Percentiles rank a stretch among this genome's conserved stretches.
Conservation (phyloP, 1,140 invertebrate species). For the Zaprionus inermis region DNA sequence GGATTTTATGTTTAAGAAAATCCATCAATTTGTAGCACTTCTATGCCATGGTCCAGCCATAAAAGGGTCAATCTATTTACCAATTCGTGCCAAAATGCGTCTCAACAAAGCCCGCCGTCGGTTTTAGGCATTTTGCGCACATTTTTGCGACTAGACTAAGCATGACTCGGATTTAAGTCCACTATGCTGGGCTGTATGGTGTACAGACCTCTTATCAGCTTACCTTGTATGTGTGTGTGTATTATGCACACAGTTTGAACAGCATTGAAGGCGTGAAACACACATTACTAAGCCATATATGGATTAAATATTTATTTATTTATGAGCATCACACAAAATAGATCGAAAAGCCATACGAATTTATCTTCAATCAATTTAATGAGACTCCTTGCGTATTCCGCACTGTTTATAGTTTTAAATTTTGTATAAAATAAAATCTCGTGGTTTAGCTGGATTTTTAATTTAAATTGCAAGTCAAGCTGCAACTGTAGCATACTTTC, state of each 20-base stretch:
- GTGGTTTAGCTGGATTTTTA: not conserved
- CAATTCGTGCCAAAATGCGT: slow-evolving; percentile 59
- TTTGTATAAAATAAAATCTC: not conserved
- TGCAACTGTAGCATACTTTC: slow-evolving; percentile 36
- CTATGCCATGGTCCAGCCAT: slow-evolving; percentile 13
- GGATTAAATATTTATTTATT: slow-evolving; percentile 29
- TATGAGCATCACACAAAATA: slow-evolving; percentile 6
- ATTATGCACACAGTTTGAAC: slow-evolving; percentile 36
- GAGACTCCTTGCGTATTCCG: not conserved
- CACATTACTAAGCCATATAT: slow-evolving; percentile 4
- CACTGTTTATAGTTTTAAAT: not conserved
- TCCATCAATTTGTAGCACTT: not conserved
- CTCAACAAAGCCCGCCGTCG: slow-evolving; percentile 29
- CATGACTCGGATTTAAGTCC: slow-evolving; percentile 2
- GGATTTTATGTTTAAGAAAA: not conserved
- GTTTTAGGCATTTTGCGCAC: slow-evolving; percentile 31
- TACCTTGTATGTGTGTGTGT: slow-evolving; percentile 37
- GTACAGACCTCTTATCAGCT: slow-evolving; percentile 46
- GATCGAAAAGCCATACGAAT: slow-evolving; percentile 22
- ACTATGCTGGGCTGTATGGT: slow-evolving; percentile 2
- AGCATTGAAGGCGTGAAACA: slow-evolving; percentile 19
- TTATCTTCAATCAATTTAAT: slow-evolving; percentile 33
- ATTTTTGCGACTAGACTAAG: slow-evolving; percentile 46
- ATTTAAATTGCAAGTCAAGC: not conserved
- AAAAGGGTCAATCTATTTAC: slow-evolving; percentile 45